Evolutionary conservation across 37 sponge, comb jelly and placozoan species (phyloP), one percentile per base, ranked within the genome.

Genomic region (Haliclona indistincta): DNA sequence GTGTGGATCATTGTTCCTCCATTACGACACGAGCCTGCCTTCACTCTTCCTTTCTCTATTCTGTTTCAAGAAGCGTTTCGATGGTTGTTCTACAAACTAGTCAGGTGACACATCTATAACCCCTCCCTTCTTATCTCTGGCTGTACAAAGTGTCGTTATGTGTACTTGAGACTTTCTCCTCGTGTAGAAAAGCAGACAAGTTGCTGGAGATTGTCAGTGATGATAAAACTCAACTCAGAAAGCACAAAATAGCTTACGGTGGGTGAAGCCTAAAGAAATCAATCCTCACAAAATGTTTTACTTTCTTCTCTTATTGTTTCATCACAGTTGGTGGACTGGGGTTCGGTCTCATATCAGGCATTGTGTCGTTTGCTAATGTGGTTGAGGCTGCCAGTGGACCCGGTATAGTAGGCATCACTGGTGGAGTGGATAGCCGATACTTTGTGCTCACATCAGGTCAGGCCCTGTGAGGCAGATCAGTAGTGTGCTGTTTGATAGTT

Each of bases 211-310:
- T 89, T 47, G 67, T 89, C 32, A 89, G 90, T 52, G 85, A 80
- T 17, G 90, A 89, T 39, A 80, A 40, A 23, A 74, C 81, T n/a
- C 63, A 75, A 17, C 68, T 74, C 43, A 81, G 91, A 38, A 81
- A 78, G 20, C 82, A 81, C 74, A 90, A 85, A 44, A 26, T 84
- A 36, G 86, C 91, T 10, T 90, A 90, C 56, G 91, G 91, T 90
- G 38, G 28, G 72, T 23, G 1, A 2, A 1, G n/a, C n/a, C n/a
- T n/a, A 58, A n/a, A 25, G 7, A 7, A 11, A n/a, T 8, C n/a
- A 58, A 26, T 47, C 10, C 51, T 17, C 15, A 15, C 15, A 47
- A 17, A 47, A 17, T 47, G 51, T 47, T 47, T 10, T 47, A 47
- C 51, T 47, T 4, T 23, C 47, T 40, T 1, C 35, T 35, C 44